phyloP scores from a whole-genome alignment of 2,797 vertebrate species.

The Spinus olivaceus region DNA sequence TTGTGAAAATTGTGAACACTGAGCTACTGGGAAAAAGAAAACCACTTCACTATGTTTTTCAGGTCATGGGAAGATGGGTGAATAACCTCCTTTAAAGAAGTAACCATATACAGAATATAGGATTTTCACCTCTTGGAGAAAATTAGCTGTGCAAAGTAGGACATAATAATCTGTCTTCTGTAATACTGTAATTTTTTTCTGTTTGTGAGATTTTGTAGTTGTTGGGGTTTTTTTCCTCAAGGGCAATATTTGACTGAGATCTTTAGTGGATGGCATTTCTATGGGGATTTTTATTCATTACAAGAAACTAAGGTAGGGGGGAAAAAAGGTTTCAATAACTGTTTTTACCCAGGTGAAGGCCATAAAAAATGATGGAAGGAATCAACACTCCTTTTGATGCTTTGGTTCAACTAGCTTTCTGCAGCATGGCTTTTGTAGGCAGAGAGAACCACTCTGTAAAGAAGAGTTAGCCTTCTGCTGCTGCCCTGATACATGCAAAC shows the following conservation, averaged over 20 bases:
- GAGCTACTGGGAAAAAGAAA: background rate
- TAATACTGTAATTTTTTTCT: background rate
- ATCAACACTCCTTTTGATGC: background rate
- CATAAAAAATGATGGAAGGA: background rate
- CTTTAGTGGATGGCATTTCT: background rate
- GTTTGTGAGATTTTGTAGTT: background rate
- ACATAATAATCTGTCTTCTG: background rate
- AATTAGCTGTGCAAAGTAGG: background rate
- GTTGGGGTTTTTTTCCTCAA: rapidly evolving
- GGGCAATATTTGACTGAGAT: background rate
- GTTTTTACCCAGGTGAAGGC: background rate
- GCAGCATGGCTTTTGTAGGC: background rate
- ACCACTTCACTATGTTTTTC: background rate
- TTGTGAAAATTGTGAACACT: background rate
- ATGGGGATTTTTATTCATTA: background rate
- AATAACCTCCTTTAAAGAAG: background rate
- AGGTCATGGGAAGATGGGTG: background rate
- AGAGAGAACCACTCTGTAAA: background rate
- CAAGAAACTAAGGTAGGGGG: background rate
- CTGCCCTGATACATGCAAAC: background rate
- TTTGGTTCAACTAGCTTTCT: background rate
- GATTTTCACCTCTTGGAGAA: background rate
- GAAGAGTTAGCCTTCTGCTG: background rate
- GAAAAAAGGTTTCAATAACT: background rate
- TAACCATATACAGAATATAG: background rate